phyloP scores from a whole-genome alignment of 92 coral and sea anemone species.

The Parazoanthus darwini region DNA sequence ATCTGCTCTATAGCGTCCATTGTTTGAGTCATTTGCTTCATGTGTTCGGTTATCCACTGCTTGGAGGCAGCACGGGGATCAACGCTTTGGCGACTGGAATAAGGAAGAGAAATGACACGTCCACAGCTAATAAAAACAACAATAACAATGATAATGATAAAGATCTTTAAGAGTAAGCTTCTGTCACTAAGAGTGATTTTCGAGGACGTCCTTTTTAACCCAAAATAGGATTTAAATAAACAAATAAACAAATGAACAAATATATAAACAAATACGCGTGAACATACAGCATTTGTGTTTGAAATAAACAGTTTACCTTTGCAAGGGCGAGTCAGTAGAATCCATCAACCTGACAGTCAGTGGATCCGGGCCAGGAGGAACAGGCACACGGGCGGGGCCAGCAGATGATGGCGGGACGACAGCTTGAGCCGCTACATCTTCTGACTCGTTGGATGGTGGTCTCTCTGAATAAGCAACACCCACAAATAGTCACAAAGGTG shows the following conservation, averaged over 20 bases:
- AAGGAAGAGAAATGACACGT: not conserved
- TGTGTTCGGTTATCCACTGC: constrained; percentile 56
- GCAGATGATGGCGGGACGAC: not conserved
- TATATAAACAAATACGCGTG: not conserved
- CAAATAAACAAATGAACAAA: too few relatives aligned
- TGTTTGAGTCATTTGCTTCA: constrained; percentile 72
- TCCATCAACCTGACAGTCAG: constrained; percentile 73
- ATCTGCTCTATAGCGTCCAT: constrained; percentile 80
- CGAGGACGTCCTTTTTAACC: too few relatives aligned
- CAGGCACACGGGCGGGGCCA: too few relatives aligned
- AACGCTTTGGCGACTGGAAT: not conserved
- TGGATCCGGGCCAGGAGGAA: constrained; percentile 39
- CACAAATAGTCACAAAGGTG: not conserved
- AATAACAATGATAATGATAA: too few relatives aligned
- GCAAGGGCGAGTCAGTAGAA: constrained; percentile 53
- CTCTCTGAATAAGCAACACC: constrained; percentile 4
- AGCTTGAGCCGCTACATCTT: not conserved
- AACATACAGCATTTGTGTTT: not conserved
- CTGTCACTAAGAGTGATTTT: too few relatives aligned
- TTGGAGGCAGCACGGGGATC: constrained; percentile 64
- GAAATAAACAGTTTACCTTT: constrained; percentile 42
- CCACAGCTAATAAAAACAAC: not conserved
- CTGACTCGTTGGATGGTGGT: not conserved
- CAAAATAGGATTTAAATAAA: too few relatives aligned
- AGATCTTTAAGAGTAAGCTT: too few relatives aligned